Base-by-base conservation (phyloP, 2,797 vertebrate genomes). In the Petrocephalus schoutedeni region DNA sequence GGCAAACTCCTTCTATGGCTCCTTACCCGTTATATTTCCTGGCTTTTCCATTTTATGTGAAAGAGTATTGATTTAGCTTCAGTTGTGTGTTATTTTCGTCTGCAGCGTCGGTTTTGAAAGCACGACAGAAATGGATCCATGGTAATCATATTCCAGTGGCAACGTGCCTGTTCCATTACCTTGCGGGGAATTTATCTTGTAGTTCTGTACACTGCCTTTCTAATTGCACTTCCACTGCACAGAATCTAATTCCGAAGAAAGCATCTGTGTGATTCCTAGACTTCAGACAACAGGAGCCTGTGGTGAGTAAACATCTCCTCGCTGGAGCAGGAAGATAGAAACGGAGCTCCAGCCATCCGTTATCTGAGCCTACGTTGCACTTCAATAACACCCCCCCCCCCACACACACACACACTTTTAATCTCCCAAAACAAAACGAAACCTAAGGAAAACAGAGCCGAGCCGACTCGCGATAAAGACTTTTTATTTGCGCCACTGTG, bases 261-360 rank as follows among this genome's bases (percentile, higher is more conserved):
- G 93, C 92, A 92, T 94, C 92, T 92, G 90, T 92, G 90, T 90
- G 88, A 91, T 90, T 90, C 85, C 88, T 90, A 93, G 87, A 93
- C 91, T 92, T 93, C 87, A 90, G 90, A 91, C 87, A 87, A 91
- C 87, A 87, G 92, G 89, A 92, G 92, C 92, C 94, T 91, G 93
- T 94, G 91, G 92, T 94, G 93, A 94, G 92, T 93, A 93, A 94
- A 94, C 93, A 92, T 91, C 91, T 92, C 93, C 93, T 93, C 92
- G 93, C 94, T 94, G 94, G 93, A 94, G 90, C 89, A 91, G 92
- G 91, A 93, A 95, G 95, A 95, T 95, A 96, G 95, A 92, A 93
- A 93, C 90, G 89, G 91, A 92, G 93, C 92, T 94, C 91, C 93
- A 89, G 92, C 94, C 93, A 94, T 93, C 90, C 93, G 95, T 95